A percentile compares a stretch with the other conserved stretches of the same genome.
Conservation (phyloP, 2,888 invertebrate species). For the Antheraea yamamai region DNA sequence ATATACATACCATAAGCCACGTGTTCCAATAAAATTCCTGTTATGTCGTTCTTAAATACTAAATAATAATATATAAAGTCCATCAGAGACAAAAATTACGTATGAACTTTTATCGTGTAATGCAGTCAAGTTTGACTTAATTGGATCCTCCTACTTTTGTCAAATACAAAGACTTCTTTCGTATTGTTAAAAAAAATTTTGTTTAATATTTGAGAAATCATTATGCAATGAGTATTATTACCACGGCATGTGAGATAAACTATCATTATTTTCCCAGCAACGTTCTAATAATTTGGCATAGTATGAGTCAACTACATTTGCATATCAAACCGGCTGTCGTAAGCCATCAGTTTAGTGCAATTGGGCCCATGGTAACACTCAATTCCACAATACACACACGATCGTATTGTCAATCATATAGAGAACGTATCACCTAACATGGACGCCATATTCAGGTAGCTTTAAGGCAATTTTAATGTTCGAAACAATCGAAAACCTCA, state of each 20-base stretch:
- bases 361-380: slow-evolving; percentile 24
- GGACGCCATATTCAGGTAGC: slow-evolving; percentile 5
- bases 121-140: no score
- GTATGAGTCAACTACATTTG: slow-evolving; percentile 16
- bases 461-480: slow-evolving; percentile 16
- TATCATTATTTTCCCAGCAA: neutral
- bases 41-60: no score
- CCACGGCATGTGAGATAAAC: neutral
- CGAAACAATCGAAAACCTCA: slow-evolving; percentile 12
- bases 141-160: no score
- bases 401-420: slow-evolving; percentile 6
- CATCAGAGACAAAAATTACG: no score
- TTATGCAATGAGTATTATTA: neutral
- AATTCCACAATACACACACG: slow-evolving; percentile 19
- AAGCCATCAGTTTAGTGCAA: slow-evolving; percentile 42
- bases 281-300: neutral
- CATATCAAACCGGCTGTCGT: slow-evolving; percentile 34
- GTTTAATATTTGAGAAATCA: neutral
- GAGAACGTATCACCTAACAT: neutral
- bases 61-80: no score
- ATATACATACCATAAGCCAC: no score
- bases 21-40: no score
- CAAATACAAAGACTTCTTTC: no score
- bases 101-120: no score
- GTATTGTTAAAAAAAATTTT: neutral